Evolutionary conservation across 2,888 invertebrate species (phyloP), one percentile per base, ranked within the genome.

Genomic region (Miltochrista miniata): DNA sequence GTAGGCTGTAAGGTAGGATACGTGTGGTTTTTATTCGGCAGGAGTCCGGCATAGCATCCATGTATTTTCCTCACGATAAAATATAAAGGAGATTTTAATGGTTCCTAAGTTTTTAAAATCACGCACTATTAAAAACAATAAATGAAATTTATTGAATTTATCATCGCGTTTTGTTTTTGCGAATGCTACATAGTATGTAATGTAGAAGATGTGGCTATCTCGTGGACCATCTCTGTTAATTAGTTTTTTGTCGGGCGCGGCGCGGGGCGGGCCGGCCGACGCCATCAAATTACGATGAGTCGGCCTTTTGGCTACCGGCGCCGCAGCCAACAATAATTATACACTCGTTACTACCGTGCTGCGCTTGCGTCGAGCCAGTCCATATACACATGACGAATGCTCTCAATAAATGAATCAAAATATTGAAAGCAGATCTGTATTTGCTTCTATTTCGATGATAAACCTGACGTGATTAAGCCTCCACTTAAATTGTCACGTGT

Each of bases 201-300:
- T 31, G 31, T 31, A 31, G 31, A 8, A 10, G 65, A 64, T 54
- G 74, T 70, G 62, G 70, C 70, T 73, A 73, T 78, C 77, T 76
- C 74, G 54, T 58, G 76, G 78, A 83, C 81, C 85, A 83, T 85
- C 84, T 85, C 83, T 82, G 89, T 90, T 90, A 90, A 90, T 90
- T 90, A 90, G 90, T 90, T 90, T 90, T 90, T 90, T 90, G 87
- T 89, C 72, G 77, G 76, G 74, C 69, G 74, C 69, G 81, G 82
- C 81, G 82, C 81, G 76, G 81, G 84, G 84, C 83, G 87, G 87
- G 83, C 70, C 83, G 78, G 73, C 81, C 83, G 90, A 89, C 90
- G 90, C 90, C 90, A 88, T 90, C 90, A 90, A 90, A 90, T 90
- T 91, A 91, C 90, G 89, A 90, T 90, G 90, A 91, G 90, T 91